Evolutionary conservation across 2,113 vertebrate species (phyloP).

Genomic region (Elephantulus edwardii): DNA sequence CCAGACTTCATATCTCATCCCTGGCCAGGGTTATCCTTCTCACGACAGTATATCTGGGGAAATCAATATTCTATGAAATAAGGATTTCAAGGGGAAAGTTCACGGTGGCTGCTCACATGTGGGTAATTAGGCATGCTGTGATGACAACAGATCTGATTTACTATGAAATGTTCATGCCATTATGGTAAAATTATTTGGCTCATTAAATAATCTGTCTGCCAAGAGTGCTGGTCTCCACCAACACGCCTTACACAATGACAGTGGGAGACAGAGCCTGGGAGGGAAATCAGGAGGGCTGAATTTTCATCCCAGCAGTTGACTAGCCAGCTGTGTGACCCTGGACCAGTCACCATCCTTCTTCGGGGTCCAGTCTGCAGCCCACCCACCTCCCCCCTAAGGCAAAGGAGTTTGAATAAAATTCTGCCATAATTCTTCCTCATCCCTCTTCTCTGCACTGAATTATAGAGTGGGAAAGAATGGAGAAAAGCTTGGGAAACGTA

Average conservation of each 20-base stretch:
- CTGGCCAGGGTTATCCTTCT: constrained; percentile 4
- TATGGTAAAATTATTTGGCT: constrained; percentile 53
- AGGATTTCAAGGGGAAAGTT: constrained; percentile 63
- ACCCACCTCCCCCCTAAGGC: not conserved
- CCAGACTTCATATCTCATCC: constrained; percentile 52
- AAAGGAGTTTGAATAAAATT: not conserved
- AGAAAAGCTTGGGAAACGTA: constrained; percentile 8
- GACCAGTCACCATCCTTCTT: not conserved
- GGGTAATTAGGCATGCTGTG: constrained; percentile 54
- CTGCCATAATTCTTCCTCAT: not conserved
- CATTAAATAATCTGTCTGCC: constrained; percentile 46
- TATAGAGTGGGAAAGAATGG: constrained; percentile 21
- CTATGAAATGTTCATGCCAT: constrained; percentile 26
- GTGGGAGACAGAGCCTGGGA: not conserved
- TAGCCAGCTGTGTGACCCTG: not conserved
- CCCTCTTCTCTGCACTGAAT: constrained; percentile 1
- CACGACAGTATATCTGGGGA: constrained; percentile 43
- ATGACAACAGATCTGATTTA: constrained; percentile 61
- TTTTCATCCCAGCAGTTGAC: not conserved
- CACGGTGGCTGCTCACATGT: constrained; percentile 34
- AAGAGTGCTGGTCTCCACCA: not conserved
- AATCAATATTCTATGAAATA: constrained; percentile 72
- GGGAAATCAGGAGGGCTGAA: not conserved
- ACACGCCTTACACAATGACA: not conserved
- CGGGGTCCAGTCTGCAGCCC: not conserved